Evolutionary conservation across 2,888 invertebrate species (phyloP), one percentile per base, ranked within the genome.

Genomic region (Metallyticus violacea): DNA sequence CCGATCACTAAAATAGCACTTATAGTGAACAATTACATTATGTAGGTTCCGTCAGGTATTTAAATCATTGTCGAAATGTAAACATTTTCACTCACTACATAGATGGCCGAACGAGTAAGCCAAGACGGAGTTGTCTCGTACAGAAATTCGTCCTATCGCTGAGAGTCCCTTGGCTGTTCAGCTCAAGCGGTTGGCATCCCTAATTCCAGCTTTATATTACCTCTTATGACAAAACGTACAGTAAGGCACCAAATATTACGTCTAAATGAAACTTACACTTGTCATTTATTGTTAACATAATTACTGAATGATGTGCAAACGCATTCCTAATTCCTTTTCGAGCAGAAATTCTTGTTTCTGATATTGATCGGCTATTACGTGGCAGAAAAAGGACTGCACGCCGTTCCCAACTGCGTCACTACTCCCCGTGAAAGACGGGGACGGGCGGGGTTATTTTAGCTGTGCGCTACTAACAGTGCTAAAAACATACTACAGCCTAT

Each of bases 381-480:
- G 88, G 88, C 88, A 88, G 77, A 88, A 87, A 86, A 86, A 87
- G 81, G 82, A 81, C 84, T 30, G 76, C 76, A 87, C 62, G 87
- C 87, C 85, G 78, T 87, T 87, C 87, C 81, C 77, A 26, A 79
- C 79, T 81, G 29, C 85, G 86, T 77, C 77, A 79, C 86, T 80
- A 85, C 87, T 86, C 86, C 87, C 88, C 86, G 81, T 81, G 62
- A 83, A 79, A 29, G 86, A 80, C 76, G 82, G 81, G 81, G 84
- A 86, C 88, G 88, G 88, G 88, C 80, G 88, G 88, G 88, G 88
- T 88, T 88, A 88, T 88, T 88, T 88, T 88, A 86, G 88, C 88
- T 77, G 40, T 28, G 28, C 25, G 7, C 22, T 79, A 86, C 83
- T 83, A 83, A 83, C 77, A 25, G 29, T 28, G 28, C 83, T 83